Evolutionary conservation across 1,140 invertebrate genomes (phyloP).

Genomic region (Streblospio benedicti): DNA sequence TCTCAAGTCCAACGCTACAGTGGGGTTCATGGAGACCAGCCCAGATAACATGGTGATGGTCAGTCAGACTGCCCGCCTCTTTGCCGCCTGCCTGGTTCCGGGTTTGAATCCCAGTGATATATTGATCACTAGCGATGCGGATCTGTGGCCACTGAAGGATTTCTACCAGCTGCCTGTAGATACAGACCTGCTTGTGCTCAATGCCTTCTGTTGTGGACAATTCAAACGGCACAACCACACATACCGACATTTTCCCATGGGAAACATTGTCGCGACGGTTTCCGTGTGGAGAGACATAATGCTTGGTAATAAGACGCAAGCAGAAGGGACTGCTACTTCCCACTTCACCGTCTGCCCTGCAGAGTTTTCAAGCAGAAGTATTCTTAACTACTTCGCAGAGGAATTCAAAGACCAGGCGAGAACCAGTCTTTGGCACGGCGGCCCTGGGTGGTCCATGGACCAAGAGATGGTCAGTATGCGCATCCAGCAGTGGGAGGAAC

Average conservation of each 20-base stretch:
- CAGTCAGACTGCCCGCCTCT: conserved; percentile 9
- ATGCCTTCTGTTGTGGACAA: conserved; percentile 18
- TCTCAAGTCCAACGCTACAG: neutral
- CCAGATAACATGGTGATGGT: conserved; percentile 1
- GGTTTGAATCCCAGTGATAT: neutral
- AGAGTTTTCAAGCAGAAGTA: too few relatives aligned
- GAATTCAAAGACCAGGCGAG: conserved; percentile 12
- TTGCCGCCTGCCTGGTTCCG: conserved; percentile 5
- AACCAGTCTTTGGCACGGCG: conserved; percentile 7
- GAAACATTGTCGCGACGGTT: conserved; percentile 19
- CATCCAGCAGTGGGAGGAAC: conserved; percentile 4
- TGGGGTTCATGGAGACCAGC: neutral
- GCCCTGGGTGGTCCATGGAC: conserved; percentile 16
- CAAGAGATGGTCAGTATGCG: conserved; percentile 11
- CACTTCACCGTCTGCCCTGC: neutral
- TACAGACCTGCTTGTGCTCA: conserved; percentile 9
- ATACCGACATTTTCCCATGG: conserved; percentile 20
- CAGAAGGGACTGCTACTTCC: neutral
- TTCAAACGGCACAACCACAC: conserved; percentile 10
- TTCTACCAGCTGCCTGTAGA: conserved; percentile 1
- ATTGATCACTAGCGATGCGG: conserved; percentile 13
- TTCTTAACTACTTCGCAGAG: conserved; percentile 6
- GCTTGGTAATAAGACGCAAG: too few relatives aligned
- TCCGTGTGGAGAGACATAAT: conserved; percentile 13
- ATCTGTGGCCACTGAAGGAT: conserved; percentile 16